Evolutionary conservation across 1,140 invertebrate species (phyloP), one percentile per base, ranked within the genome.

Genomic region (Ceratosolen solmsi): DNA sequence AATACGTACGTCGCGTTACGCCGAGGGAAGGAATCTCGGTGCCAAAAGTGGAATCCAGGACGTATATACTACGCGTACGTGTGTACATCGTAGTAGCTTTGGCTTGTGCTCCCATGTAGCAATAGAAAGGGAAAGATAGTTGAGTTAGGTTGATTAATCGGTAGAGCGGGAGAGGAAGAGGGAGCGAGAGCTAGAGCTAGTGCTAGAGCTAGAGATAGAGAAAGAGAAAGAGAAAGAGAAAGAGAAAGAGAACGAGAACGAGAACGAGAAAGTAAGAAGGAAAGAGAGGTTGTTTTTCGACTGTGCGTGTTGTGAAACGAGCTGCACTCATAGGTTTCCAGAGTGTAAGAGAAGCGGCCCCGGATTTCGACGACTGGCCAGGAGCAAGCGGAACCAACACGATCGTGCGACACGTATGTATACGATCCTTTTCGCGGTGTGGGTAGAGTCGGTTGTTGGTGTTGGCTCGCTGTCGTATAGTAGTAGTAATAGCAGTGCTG

Each of bases 211-310:
- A 56, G 3, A 25, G n/a, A 63, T n/a, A n/a, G 17, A 63, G 13
- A 33, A 27, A 41, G 33, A 41, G 36, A n/a, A 17, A 36, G 36
- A 41, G 36, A 38, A 4, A 68, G 63, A 68, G 33, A 68, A 38
- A 46, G n/a, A 41, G 70, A 49, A 38, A 17, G 46, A 33, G 46
- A 22, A 25, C 7, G 15, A 41, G 36, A 68, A 41, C 1, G 33
- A 38, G n/a, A n/a, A n/a, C n/a, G n/a, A n/a, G n/a, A n/a, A n/a
- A n/a, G n/a, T n/a, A n/a, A n/a, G n/a, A n/a, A n/a, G 30, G 60
- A 33, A 65, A 65, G 63, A 71, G 68, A 11, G 22, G 68, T 46
- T 46, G 38, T 70, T 49, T 72, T 72, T 72, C 38, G 33, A 17
- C n/a, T 13, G 70, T 72, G 25, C 70, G 41, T 46, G 63, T 68